phyloP scores from a whole-genome alignment of 2,888 invertebrate species.

The Amitus sp. region DNA sequence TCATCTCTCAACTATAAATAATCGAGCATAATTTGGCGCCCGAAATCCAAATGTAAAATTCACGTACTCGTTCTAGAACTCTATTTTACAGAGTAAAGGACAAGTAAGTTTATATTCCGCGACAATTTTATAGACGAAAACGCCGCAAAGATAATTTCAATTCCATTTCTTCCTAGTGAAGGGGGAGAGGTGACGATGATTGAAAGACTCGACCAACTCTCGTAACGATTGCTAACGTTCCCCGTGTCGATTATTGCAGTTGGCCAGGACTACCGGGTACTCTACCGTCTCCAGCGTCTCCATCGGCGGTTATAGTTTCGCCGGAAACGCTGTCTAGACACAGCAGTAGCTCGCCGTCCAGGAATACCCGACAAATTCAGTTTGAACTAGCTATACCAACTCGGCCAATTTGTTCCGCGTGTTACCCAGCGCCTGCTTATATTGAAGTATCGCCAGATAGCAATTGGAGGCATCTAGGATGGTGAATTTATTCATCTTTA shows the following conservation, averaged over 20 bases:
- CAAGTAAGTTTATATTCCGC: too few relatives aligned
- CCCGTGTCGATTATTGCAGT: slow-evolving; percentile 52
- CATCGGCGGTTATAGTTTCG: slow-evolving; percentile 79
- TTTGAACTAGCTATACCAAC: slow-evolving; percentile 67
- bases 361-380: slow-evolving; percentile 44
- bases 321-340: slow-evolving; percentile 78
- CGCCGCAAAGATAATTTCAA: too few relatives aligned
- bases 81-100: too few relatives aligned
- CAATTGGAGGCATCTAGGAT: slow-evolving; percentile 73
- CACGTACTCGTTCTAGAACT: too few relatives aligned
- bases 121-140: too few relatives aligned
- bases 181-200: too few relatives aligned
- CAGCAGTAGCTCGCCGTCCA: slow-evolving; percentile 72
- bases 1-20: too few relatives aligned
- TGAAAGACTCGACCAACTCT: too few relatives aligned
- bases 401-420: slow-evolving; percentile 70
- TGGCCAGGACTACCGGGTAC: slow-evolving; percentile 67
- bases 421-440: slow-evolving; percentile 70
- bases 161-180: too few relatives aligned
- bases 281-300: slow-evolving; percentile 80
- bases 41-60: too few relatives aligned
- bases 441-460: slow-evolving; percentile 66
- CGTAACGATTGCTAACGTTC: too few relatives aligned
- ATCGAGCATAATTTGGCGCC: too few relatives aligned
- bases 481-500: slow-evolving; percentile 70